Evolutionary conservation across 2,113 vertebrate species (phyloP).

Genomic region (Pachycephala philippinensis): DNA sequence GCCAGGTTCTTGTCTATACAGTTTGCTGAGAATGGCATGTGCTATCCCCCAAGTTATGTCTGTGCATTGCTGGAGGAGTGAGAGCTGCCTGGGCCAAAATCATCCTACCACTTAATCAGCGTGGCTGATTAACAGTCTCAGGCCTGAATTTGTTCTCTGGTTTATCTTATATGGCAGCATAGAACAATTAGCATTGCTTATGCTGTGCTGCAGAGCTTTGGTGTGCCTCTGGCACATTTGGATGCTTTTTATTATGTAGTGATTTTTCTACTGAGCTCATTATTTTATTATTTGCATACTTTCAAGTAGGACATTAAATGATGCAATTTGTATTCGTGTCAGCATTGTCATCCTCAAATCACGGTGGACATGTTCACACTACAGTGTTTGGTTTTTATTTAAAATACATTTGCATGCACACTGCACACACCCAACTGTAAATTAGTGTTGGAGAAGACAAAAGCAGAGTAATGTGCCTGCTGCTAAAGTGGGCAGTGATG

Average conservation of each 20-base stretch:
- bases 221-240: not conserved
- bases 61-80: not conserved
- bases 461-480: not conserved
- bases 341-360: not conserved
- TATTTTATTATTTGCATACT: not conserved
- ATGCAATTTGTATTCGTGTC: not conserved
- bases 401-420: not conserved
- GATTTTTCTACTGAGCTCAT: not conserved
- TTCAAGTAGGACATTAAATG: not conserved
- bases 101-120: not conserved
- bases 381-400: conserved; percentile 2
- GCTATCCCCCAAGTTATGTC: not conserved
- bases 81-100: not conserved
- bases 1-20: not conserved
- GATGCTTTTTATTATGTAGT: not conserved
- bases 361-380: not conserved
- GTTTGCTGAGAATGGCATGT: not conserved
- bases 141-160: not conserved
- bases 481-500: not conserved
- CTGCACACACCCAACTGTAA: not conserved
- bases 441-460: not conserved
- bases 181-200: not conserved
- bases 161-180: not conserved
- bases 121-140: not conserved
- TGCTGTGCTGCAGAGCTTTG: not conserved